phyloP scores from a whole-genome alignment of 92 coral and sea anemone species.

The Porites divaricata region DNA sequence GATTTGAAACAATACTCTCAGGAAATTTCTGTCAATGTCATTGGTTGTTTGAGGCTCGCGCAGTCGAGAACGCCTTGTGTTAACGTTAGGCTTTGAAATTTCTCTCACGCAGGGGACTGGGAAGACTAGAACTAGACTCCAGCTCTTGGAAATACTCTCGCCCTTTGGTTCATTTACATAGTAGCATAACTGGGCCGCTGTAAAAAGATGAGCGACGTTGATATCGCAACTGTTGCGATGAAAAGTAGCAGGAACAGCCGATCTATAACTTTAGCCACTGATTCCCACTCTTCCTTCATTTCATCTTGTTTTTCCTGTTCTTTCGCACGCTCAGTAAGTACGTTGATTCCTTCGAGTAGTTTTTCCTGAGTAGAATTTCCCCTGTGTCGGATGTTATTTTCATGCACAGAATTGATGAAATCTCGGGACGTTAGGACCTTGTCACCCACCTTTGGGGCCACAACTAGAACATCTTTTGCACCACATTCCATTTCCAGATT shows the following conservation, averaged over 20 bases:
- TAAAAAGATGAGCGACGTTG: slow-evolving; percentile 90
- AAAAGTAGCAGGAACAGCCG: slow-evolving; percentile 86
- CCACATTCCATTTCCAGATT: slow-evolving; percentile 51
- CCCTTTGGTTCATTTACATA: slow-evolving; percentile 52
- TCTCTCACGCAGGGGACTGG: neutral
- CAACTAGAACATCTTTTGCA: slow-evolving; percentile 83
- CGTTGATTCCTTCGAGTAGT: slow-evolving; percentile 78
- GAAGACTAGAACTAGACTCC: slow-evolving; percentile 3
- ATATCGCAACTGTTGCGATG: slow-evolving; percentile 88
- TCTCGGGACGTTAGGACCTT: slow-evolving; percentile 80
- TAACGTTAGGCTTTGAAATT: neutral
- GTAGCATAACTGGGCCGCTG: slow-evolving; percentile 92
- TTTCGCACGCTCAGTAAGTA: slow-evolving; percentile 83
- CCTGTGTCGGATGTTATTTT: slow-evolving; percentile 79
- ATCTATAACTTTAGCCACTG: slow-evolving; percentile 96
- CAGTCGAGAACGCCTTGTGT: neutral
- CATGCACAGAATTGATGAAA: slow-evolving; percentile 79
- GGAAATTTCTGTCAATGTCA: neutral
- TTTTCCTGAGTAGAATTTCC: slow-evolving; percentile 74
- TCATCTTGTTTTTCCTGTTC: slow-evolving; percentile 92
- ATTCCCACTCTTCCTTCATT: slow-evolving; percentile 94
- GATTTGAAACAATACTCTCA: neutral
- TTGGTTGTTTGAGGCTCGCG: neutral
- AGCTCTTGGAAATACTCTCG: slow-evolving; percentile 3
- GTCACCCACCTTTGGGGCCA: slow-evolving; percentile 83